Base-by-base conservation (phyloP, 2,797 vertebrate species). In the Syngnathus acus region DNA sequence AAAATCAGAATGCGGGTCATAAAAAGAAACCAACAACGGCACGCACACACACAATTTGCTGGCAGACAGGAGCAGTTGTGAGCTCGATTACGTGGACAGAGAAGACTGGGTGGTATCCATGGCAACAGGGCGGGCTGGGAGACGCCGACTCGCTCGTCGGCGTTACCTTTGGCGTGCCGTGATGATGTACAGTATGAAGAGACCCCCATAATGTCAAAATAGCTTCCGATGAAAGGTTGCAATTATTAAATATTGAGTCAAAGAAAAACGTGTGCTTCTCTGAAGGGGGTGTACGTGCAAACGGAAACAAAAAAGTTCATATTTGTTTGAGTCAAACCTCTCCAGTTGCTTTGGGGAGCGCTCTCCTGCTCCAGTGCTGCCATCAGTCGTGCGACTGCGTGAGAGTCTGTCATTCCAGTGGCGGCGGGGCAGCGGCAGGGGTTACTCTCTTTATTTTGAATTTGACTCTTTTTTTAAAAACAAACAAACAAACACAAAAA, bases 341-440 rank as follows among this genome's bases (percentile, higher is more conserved):
- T 84, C 78, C 76, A 77, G 76, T 76, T 79, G 47, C 62, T 66
- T 82, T 82, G 73, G 77, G 71, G 78, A 66, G 70, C 64, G 58
- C 70, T 73, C 72, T 80, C 78, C 72, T 70, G 71, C 78, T 80
- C 79, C 84, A 74, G 75, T 77, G 78, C 75, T 81, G 71, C 71
- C 62, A 72, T 85, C 82, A 87, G 84, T 86, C 82, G 81, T 81
- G 64, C 71, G 82, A 80, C 78, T 78, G 80, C 69, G 75, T 67
- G 63, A 79, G 67, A 82, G 85, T 86, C 80, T 68, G 75, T 86
- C 80, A 78, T 89, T 89, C 86, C 89, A 90, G 89, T 89, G 86
- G 87, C 82, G 26, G 26, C 77, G 32, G 51, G 54, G 55, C 6
- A 0, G 5, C 1, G 13, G 55, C 2, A 32, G 51, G 53, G 23